Conservation (phyloP, 2,797 vertebrate genomes). For the Artibeus lituratus region DNA sequence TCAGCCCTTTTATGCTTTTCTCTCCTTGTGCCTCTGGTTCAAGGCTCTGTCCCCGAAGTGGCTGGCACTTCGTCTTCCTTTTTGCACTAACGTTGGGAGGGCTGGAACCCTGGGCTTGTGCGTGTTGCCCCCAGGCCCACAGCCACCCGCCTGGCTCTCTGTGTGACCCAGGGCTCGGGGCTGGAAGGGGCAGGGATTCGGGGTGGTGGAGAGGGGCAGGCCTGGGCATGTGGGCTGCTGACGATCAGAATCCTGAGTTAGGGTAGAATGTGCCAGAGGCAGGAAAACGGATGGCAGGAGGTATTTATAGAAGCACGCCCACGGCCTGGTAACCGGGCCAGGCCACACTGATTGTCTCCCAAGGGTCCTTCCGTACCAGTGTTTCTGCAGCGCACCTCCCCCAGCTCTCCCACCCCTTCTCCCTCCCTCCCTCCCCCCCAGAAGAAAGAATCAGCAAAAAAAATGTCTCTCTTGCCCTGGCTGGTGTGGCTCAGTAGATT, state of each 20-base stretch:
- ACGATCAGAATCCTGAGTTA: neutral
- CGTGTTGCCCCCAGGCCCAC: neutral
- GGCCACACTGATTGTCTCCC: neutral
- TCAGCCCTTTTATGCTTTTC: rapidly evolving
- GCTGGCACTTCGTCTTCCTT: neutral
- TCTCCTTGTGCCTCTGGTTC: neutral
- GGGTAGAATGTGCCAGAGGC: neutral
- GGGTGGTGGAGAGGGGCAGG: neutral
- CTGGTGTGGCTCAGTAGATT: too few relatives aligned
- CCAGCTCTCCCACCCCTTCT: neutral
- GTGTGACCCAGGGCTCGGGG: too few relatives aligned
- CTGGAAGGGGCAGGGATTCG: rapidly evolving
- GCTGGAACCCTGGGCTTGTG: neutral
- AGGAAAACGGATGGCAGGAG: neutral
- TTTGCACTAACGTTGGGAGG: rapidly evolving
- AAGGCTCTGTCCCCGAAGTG: neutral
- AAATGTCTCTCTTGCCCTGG: neutral
- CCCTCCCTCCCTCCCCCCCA: neutral
- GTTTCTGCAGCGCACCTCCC: neutral
- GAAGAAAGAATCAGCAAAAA: neutral
- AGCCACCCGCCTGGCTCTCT: neutral
- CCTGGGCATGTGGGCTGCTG: neutral
- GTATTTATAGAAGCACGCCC: neutral
- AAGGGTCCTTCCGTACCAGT: neutral
- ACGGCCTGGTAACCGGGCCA: neutral